phyloP scores from a whole-genome alignment of 2,888 invertebrate species.

The Agrilus cyanescens region DNA sequence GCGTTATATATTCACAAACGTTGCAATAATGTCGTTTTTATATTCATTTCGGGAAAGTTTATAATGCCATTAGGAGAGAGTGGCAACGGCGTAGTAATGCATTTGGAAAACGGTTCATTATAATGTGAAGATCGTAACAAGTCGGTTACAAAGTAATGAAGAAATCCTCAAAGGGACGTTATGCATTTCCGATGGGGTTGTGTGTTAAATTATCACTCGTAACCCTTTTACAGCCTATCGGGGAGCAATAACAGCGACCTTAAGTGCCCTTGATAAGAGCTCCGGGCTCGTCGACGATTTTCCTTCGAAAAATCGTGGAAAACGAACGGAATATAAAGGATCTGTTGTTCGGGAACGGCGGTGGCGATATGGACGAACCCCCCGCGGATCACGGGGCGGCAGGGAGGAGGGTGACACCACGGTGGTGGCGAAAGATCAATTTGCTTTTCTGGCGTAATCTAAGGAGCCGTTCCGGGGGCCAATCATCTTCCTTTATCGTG shows the following conservation, averaged over 20 bases:
- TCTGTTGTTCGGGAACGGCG: slow-evolving; percentile 9
- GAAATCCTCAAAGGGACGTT: slow-evolving; percentile 1
- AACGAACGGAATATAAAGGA: slow-evolving; percentile 27
- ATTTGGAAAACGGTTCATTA: too few relatives aligned
- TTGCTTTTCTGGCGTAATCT: slow-evolving; percentile 13
- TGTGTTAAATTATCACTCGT: slow-evolving; percentile 35
- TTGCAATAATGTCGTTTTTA: too few relatives aligned
- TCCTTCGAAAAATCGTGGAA: slow-evolving; percentile 30
- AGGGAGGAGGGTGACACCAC: slow-evolving; percentile 2
- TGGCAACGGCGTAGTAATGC: too few relatives aligned
- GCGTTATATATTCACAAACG: too few relatives aligned
- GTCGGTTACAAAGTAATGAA: too few relatives aligned
- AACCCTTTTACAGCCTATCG: slow-evolving; percentile 39
- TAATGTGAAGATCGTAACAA: too few relatives aligned
- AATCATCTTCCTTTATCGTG: slow-evolving; percentile 16
- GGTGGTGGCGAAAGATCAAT: slow-evolving; percentile 10
- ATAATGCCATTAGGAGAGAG: too few relatives aligned
- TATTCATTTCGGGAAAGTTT: too few relatives aligned
- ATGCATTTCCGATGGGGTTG: slow-evolving; percentile 24
- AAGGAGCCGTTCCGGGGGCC: slow-evolving; percentile 11
- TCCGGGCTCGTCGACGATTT: slow-evolving; percentile 25
- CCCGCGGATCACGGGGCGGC: neutral
- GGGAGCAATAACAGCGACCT: slow-evolving; percentile 38
- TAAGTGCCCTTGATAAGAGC: slow-evolving; percentile 37
- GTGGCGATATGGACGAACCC: slow-evolving; percentile 20